phyloP scores from a whole-genome alignment of 2,797 vertebrate genomes.

The Neoniphon sammara region DNA sequence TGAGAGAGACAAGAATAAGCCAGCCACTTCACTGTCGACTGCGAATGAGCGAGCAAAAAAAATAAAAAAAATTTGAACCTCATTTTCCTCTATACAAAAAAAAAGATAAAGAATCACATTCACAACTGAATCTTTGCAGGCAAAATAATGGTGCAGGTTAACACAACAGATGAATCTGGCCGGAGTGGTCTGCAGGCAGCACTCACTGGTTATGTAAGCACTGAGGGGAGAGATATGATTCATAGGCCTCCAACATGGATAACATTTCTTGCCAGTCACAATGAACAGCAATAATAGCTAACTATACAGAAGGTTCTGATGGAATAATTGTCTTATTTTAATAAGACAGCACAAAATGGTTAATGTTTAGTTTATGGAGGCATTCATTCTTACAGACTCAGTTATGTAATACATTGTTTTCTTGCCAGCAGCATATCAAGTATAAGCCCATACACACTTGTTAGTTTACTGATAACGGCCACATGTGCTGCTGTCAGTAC shows the following conservation, averaged over 20 bases:
- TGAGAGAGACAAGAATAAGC: slow-evolving; percentile 11
- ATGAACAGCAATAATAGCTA: slow-evolving; percentile 22
- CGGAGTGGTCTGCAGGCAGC: slow-evolving; percentile 51
- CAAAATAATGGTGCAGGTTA: slow-evolving; percentile 54
- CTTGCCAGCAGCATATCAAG: neutral
- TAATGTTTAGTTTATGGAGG: neutral
- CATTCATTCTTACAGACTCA: neutral
- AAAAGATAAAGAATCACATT: slow-evolving; percentile 32
- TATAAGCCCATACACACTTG: neutral
- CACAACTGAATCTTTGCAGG: slow-evolving; percentile 35
- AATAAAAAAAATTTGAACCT: neutral
- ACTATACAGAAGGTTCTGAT: neutral
- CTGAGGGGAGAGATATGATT: slow-evolving; percentile 65
- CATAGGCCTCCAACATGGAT: slow-evolving; percentile 56
- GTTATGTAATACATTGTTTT: neutral
- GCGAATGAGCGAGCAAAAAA: slow-evolving; percentile 12
- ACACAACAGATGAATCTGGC: slow-evolving; percentile 59
- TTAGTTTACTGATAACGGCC: neutral
- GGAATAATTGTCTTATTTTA: neutral
- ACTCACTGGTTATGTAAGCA: slow-evolving; percentile 71
- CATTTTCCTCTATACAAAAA: slow-evolving; percentile 4
- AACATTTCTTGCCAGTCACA: slow-evolving; percentile 42
- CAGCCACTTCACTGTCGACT: slow-evolving; percentile 25
- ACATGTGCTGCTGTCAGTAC: neutral
- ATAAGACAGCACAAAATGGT: neutral